Base-by-base conservation (phyloP, 1,140 invertebrate species). In the Lepidurus arcticus region DNA sequence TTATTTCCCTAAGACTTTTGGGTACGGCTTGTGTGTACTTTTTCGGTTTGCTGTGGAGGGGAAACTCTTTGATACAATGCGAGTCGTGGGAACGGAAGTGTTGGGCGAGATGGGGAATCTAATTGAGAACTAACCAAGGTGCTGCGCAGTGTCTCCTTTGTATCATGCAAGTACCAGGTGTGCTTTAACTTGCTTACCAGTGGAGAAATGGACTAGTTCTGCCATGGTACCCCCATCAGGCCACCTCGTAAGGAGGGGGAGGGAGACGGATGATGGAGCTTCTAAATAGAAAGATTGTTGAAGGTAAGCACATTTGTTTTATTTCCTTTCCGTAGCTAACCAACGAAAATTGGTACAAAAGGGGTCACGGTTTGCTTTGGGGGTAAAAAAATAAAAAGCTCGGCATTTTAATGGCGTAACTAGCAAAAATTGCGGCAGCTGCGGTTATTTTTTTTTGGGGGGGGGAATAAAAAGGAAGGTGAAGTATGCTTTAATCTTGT, bases 41-140 rank as follows among this genome's bases (percentile, higher is more conserved):
- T 4, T 34, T 34, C 34, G 2, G 34, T 34, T 34, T 0, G 34
- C 34, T 34, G 34, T 34, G 34, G 34, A 34, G 34, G 34, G 34
- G 13, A 65, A 21, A n/a, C 53, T 47, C 7, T 65, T 34, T 65
- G 53, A 65, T 21, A 65, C 21, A 6, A 65, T 65, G 53, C 53
- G 5, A 65, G 53, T 65, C 53, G 53, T 65, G 53, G 53, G 53
- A 65, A 65, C 53, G 53, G 53, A 65, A 65, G 53, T 65, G 53
- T 65, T 65, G 16, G 53, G 53, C 34, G 13, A 47, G 45, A 21
- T 13, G 53, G n/a, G 53, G 6, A 21, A 65, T 65, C 53, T 65
- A 65, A 65, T 65, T 65, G 53, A 65, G 53, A 65, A 65, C 53
- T 65, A 65, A 65, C 53, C 53, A 65, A 65, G 53, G 53, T 65